Base-by-base conservation (phyloP, 2,888 invertebrate species). In the Lepeophtheirus nordmannii region DNA sequence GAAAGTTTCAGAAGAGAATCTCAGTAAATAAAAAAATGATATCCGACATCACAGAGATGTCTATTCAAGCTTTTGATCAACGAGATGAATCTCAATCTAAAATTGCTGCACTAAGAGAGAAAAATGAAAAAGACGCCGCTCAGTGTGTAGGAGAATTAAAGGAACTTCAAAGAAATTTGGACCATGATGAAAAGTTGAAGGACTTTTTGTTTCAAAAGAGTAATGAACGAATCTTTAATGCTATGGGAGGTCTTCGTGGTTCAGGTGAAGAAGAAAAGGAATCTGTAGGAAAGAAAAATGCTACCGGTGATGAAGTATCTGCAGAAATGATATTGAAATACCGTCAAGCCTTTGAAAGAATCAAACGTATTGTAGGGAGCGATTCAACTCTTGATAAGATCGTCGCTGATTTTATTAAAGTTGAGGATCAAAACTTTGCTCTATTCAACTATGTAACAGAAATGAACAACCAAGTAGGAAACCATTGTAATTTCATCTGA, bases 371-470 rank as follows among this genome's bases (percentile, higher is more conserved):
- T 71, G 73, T 73, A 0, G 72, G 71, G 10, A 14, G 30, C 10
- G 76, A 77, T 64, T 73, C 74, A n/a, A 75, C 77, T 67, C 72
- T 77, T 12, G 75, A 76, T 40, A 72, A 71, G 41, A 74, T 90
- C 58, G 83, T 85, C 10, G 80, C 80, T 3, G 82, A 85, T 73
- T 92, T 88, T 75, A 81, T 84, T n/a, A 82, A 85, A 40, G 84
- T 87, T 68, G 92, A 92, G 73, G 89, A 89, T 71, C 87, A 88
- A 74, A 93, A 92, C 78, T 92, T 91, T 74, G 89, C 91, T 0
- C 80, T 89, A 0, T 93, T 92, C 74, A 89, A 85, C 76, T 91
- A 89, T 73, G 87, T 92, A 53, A 91, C 89, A 74, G 89, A 90
- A 73, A 80, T 92, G 67, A 90, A 91, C 74, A 85, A 83, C 57